These are phyloP conservation scores for Clamator glandarius DNA, from an alignment of 2,797 vertebrate species.

Conservation along the genomic window DNA sequence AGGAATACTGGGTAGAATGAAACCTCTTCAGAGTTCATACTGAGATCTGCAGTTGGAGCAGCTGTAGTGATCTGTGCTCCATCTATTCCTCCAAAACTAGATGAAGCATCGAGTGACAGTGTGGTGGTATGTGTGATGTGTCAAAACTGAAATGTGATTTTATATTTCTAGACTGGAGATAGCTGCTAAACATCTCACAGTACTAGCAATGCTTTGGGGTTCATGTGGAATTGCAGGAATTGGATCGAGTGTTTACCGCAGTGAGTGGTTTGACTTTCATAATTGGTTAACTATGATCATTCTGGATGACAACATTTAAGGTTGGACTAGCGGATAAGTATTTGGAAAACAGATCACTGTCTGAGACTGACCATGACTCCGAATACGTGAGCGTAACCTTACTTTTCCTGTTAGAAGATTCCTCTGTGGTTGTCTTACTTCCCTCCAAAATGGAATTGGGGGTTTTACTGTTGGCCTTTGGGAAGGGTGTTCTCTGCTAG, in stretches of 20 bases:
- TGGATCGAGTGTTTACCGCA: not conserved
- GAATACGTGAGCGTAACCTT: not conserved
- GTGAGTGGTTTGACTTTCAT: not conserved
- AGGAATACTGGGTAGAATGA: not conserved
- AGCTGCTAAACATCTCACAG: not conserved
- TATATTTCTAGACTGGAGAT: not conserved
- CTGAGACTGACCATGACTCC: not conserved
- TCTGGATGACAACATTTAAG: not conserved
- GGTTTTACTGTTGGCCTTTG: not conserved
- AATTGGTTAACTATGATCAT: not conserved
- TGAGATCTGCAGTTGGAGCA: not conserved
- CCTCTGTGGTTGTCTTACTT: not conserved
- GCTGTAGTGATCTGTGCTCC: not conserved
- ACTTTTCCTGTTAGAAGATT: not conserved
- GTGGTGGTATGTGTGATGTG: rapidly evolving
- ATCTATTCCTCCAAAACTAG: not conserved
- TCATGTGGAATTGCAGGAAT: not conserved
- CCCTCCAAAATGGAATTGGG: not conserved
- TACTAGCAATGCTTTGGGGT: not conserved
- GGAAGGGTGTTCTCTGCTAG: not conserved
- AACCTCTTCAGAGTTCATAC: not conserved
- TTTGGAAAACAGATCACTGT: not conserved
- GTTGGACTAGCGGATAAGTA: not conserved
- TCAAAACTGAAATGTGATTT: not conserved
- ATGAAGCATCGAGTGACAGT: rapidly evolving